Evolutionary conservation across 30 jellyfish, hydroid and myxozoan species (phyloP).

Genomic region (Phacellophora camtschatica): DNA sequence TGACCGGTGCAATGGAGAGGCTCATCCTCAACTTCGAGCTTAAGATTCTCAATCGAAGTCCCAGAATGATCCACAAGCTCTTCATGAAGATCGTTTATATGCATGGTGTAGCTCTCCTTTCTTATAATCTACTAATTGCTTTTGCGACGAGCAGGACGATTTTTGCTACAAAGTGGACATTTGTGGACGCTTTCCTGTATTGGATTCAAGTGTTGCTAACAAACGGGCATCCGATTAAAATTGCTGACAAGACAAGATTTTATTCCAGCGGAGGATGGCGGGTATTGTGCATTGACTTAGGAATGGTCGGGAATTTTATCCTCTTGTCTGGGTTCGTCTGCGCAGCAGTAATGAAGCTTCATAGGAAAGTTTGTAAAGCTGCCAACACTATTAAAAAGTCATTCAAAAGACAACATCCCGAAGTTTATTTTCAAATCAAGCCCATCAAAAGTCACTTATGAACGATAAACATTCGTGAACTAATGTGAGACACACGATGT

Average conservation of each 20-base stretch:
- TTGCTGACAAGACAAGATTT: background rate
- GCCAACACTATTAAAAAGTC: conserved; percentile 25
- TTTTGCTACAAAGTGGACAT: conserved; percentile 52
- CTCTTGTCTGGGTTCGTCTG: conserved; percentile 35
- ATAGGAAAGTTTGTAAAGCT: conserved; percentile 31
- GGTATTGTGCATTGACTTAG: conserved; percentile 15
- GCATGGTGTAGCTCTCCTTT: conserved; percentile 1
- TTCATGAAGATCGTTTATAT: conserved; percentile 11
- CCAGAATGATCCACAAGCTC: conserved; percentile 54
- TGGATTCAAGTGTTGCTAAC: conserved; percentile 44
- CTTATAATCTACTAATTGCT: conserved; percentile 27
- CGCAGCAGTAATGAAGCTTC: conserved; percentile 2
- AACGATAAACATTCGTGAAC: too few species aligned
- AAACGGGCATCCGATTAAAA: background rate
- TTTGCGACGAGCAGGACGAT: conserved; percentile 12
- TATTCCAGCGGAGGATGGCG: conserved; percentile 69
- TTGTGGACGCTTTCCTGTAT: conserved; percentile 13
- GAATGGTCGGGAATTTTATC: conserved; percentile 14
- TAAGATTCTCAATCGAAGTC: conserved; percentile 43
- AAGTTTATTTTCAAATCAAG: conserved; percentile 36
- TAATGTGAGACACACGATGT: too few species aligned
- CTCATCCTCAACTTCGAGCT: conserved; percentile 42
- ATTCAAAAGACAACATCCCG: conserved; percentile 39
- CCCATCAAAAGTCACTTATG: conserved; percentile 28
- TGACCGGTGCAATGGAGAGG: conserved; percentile 3